These are phyloP conservation scores for Drosophila kohkoa DNA, from an alignment of 1,140 invertebrate species.

Conservation along the genomic window DNA sequence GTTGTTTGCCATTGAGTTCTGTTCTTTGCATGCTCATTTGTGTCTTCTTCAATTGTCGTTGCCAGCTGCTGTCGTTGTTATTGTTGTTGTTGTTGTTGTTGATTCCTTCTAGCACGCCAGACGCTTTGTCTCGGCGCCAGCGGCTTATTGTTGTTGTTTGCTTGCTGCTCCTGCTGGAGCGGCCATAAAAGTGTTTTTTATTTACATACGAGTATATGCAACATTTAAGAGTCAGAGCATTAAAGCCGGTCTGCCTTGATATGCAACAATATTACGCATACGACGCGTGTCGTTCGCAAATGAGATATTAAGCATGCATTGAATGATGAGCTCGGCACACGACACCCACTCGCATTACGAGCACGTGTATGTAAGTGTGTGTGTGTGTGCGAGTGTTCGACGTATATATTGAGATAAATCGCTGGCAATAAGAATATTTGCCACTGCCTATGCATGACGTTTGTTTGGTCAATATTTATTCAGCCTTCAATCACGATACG, in stretches of 20 bases:
- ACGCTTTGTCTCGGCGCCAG: constrained; percentile 60
- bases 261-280: constrained; percentile 54
- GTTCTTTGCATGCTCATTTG: constrained; percentile 79
- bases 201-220: constrained; percentile 16
- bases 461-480: constrained; percentile 80
- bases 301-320: constrained; percentile 29
- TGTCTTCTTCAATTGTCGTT: constrained; percentile 79
- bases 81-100: constrained; percentile 36
- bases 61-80: constrained; percentile 44
- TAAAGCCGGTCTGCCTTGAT: constrained; percentile 14
- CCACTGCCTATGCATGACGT: constrained; percentile 47
- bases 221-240: constrained; percentile 11
- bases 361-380: background rate
- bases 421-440: constrained; percentile 48
- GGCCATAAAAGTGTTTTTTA: constrained; percentile 52
- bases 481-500: constrained; percentile 40
- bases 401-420: constrained; percentile 67
- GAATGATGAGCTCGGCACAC: constrained; percentile 24
- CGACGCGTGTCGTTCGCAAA: constrained; percentile 24
- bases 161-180: constrained; percentile 24
- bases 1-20: constrained; percentile 57
- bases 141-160: constrained; percentile 34
- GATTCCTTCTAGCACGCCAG: constrained; percentile 53
- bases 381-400: constrained; percentile 16
- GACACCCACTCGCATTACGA: background rate